Conservation (phyloP, 2,797 vertebrate species). For the Ispidina picta region DNA sequence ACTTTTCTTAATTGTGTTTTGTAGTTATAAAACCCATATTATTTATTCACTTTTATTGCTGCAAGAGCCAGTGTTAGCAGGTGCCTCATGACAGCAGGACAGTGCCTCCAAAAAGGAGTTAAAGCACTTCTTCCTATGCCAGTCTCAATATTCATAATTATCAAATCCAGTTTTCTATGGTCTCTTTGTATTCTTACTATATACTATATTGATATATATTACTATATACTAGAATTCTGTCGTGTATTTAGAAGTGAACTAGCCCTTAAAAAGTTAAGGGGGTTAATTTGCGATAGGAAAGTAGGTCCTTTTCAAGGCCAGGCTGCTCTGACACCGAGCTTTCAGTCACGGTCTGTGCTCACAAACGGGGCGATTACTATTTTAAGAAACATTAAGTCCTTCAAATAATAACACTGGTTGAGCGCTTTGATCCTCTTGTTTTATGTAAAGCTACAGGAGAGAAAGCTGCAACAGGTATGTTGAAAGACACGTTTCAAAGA, state of each 20-base stretch:
- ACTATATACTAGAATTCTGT: no score
- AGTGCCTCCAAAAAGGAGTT: not conserved
- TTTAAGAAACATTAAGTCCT: not conserved
- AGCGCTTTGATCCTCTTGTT: not conserved
- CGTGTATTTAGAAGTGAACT: fast-evolving
- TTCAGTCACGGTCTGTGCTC: not conserved
- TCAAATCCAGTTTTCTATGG: not conserved
- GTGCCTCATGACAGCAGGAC: not conserved
- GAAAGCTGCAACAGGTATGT: fast-evolving
- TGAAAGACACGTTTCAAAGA: not conserved
- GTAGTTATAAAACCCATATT: not conserved
- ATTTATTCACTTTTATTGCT: not conserved
- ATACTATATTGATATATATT: no score
- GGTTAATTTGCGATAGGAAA: not conserved
- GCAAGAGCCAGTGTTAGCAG: not conserved
- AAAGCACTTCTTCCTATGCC: not conserved
- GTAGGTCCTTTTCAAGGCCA: not conserved
- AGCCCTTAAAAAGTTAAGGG: not conserved
- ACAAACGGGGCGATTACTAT: not conserved
- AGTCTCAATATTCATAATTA: not conserved
- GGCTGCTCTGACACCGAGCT: not conserved
- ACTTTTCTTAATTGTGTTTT: not conserved
- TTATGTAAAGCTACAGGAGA: fast-evolving
- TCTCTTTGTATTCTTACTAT: not conserved
- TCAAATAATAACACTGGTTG: not conserved